phyloP scores from a whole-genome alignment of 1,140 invertebrate genomes.

The Epicauta chinensis region DNA sequence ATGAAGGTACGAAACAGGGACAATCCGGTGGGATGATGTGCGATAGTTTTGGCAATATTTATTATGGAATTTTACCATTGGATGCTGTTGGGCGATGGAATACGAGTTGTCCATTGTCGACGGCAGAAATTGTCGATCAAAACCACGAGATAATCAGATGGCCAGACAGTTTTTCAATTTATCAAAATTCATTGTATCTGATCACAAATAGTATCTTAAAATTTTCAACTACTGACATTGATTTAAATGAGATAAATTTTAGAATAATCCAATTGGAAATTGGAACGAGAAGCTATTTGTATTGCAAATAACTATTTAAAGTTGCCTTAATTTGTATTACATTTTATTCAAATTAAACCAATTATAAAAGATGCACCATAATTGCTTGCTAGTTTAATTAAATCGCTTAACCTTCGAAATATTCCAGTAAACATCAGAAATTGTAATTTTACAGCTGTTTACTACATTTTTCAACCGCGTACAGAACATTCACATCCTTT shows the following conservation, averaged over 20 bases:
- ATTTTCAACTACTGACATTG: slow-evolving; percentile 4
- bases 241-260: slow-evolving; percentile 17
- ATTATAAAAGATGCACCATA: no score
- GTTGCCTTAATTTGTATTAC: no score
- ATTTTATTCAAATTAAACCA: no score
- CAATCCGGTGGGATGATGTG: slow-evolving; percentile 62
- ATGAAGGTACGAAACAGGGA: slow-evolving; percentile 53
- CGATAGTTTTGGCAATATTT: slow-evolving; percentile 56
- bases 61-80: slow-evolving; percentile 56
- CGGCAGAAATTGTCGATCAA: slow-evolving; percentile 50
- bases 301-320: slow-evolving; percentile 6
- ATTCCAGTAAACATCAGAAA: no score
- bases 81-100: slow-evolving; percentile 61
- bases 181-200: slow-evolving; percentile 56
- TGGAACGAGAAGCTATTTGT: slow-evolving; percentile 14
- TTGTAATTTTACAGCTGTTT: no score
- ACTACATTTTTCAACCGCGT: no score
- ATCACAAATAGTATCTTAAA: slow-evolving; percentile 53
- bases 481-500: no score
- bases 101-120: slow-evolving; percentile 41
- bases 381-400: no score
- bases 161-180: slow-evolving; percentile 60
- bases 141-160: slow-evolving; percentile 60
- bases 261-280: slow-evolving; percentile 14
- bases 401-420: no score